Conservation (phyloP, 2,888 invertebrate genomes). For the Microctonus aethiopoides region DNA sequence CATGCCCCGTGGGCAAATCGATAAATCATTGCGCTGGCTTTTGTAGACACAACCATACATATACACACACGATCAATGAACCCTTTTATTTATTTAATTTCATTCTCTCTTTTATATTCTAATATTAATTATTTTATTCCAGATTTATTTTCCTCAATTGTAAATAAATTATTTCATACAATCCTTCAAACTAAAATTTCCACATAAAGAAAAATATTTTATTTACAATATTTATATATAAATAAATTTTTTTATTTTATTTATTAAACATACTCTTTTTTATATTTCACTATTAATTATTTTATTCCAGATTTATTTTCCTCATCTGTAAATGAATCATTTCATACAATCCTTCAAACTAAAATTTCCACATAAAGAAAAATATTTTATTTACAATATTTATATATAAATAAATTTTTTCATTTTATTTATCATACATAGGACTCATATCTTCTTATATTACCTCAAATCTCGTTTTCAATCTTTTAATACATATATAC, state of each 20-base stretch:
- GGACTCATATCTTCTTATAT: constrained; percentile 42
- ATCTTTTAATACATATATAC: not conserved
- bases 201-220: no score
- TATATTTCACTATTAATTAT: not conserved
- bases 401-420: not conserved
- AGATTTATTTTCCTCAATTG: no score
- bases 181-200: no score
- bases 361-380: no score
- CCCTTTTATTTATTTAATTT: not conserved
- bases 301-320: no score
- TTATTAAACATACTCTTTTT: not conserved
- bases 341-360: no score
- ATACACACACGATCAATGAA: constrained; percentile 22
- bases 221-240: no score
- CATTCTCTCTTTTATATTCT: not conserved
- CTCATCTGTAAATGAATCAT: no score
- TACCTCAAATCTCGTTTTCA: constrained; percentile 27
- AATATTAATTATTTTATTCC: not conserved
- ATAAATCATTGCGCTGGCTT: constrained; percentile 33
- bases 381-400: no score
- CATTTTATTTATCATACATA: not conserved
- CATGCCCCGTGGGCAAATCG: constrained; percentile 25
- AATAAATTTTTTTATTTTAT: no score
- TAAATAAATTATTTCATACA: no score
- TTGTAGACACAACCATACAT: constrained; percentile 7